Evolutionary conservation across 2,113 vertebrate genomes (phyloP).

Genomic region (Macquaria ambigua): DNA sequence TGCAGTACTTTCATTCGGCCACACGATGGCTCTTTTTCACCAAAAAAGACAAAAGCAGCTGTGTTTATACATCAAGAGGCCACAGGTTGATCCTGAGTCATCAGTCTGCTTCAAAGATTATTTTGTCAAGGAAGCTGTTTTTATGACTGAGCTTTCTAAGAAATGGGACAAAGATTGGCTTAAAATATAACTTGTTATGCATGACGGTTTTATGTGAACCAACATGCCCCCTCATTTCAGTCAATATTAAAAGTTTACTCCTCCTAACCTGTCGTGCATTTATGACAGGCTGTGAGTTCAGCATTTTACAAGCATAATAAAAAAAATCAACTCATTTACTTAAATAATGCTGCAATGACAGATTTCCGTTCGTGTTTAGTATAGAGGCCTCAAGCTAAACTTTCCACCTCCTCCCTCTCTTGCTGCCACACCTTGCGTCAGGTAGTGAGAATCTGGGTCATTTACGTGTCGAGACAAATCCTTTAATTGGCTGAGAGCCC

Average conservation of each 20-base stretch:
- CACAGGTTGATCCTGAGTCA: conserved; percentile 55
- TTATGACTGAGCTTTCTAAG: conserved; percentile 21
- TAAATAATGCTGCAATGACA: conserved; percentile 20
- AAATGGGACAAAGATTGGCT: not conserved
- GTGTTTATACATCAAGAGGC: not conserved
- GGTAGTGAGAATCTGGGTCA: conserved; percentile 58
- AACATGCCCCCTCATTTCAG: not conserved
- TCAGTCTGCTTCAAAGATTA: conserved; percentile 19
- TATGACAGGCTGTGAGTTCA: not conserved
- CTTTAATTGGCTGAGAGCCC: conserved; percentile 35
- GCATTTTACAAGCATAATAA: not conserved
- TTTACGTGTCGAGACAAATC: conserved; percentile 59
- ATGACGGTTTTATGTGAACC: conserved; percentile 3
- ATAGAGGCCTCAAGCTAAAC: not conserved
- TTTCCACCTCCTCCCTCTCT: conserved; percentile 6
- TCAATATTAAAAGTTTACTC: not conserved
- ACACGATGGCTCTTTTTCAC: conserved; percentile 70
- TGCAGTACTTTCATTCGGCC: conserved; percentile 36
- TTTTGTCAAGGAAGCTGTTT: conserved; percentile 26
- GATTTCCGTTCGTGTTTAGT: conserved; percentile 33
- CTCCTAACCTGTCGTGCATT: not conserved
- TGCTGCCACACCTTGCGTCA: conserved; percentile 43
- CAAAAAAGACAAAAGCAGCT: not conserved
- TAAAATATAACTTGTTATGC: conserved; percentile 23
- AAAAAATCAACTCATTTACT: conserved; percentile 25